Evolutionary conservation across 2,888 invertebrate species (phyloP).

Genomic region (Tinea pellionella): DNA sequence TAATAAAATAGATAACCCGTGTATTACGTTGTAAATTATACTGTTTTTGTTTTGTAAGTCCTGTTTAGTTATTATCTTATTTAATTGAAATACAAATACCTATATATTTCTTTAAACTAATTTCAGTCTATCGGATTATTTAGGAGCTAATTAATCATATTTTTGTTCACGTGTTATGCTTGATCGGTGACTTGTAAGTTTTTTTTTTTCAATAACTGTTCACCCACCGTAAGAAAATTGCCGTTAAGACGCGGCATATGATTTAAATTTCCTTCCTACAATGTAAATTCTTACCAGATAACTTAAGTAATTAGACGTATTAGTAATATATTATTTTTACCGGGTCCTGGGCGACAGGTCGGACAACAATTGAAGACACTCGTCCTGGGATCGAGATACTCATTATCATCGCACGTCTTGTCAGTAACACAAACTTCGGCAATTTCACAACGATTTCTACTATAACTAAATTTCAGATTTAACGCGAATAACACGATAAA

Average conservation of each 20-base stretch:
- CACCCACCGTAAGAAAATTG: slow-evolving; percentile 1
- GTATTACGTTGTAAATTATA: not conserved
- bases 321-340: slow-evolving; percentile 15
- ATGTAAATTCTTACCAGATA: not conserved
- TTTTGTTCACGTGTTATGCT: not conserved
- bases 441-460: slow-evolving; percentile 27
- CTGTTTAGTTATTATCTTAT: not conserved
- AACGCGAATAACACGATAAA: slow-evolving; percentile 1
- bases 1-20: not conserved
- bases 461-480: not conserved
- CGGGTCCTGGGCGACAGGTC: slow-evolving; percentile 31
- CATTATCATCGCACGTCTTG: slow-evolving; percentile 30
- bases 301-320: not conserved
- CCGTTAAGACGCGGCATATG: not conserved
- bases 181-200: not conserved
- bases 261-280: not conserved
- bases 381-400: slow-evolving; percentile 32
- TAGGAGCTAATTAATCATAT: slow-evolving; percentile 8
- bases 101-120: too few species aligned
- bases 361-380: slow-evolving; percentile 55
- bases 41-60: not conserved
- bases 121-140: too few species aligned
- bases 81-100: too few species aligned
- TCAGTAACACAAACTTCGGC: slow-evolving; percentile 50
- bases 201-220: slow-evolving; percentile 6